Evolutionary conservation across 2,888 invertebrate species (phyloP), one percentile per base, ranked within the genome.

Genomic region (Seira ritae): DNA sequence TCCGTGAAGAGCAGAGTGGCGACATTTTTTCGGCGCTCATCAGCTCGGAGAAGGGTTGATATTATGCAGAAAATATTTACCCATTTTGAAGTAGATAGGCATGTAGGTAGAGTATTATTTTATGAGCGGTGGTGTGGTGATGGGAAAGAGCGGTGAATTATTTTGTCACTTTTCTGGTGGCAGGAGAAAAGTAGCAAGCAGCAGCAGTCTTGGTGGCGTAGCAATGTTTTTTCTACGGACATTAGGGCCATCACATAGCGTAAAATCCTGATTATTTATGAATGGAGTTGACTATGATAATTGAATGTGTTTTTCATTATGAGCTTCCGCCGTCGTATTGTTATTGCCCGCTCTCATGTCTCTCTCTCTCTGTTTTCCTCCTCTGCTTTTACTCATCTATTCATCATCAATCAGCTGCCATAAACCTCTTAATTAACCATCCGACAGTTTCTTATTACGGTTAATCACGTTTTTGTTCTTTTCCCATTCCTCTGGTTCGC

Each of bases 361-460:
- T 68, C 62, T 37, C 12, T 31, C 3, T 8, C 3, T 31, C 8
- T 31, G 31, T 31, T 8, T 31, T 31, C n/a, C n/a, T 55, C 12
- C 55, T 55, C 55, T 55, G 55, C 55, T 55, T 55, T 31, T 73
- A 72, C 77, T 78, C 82, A 82, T 82, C 82, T 82, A 82, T 82
- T 82, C 82, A 82, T 82, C 82, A 82, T 82, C 82, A 82, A 82
- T 82, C 82, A 82, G 82, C 82, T 82, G 82, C 82, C 82, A 82
- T 82, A 82, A 82, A 82, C 82, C 82, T 82, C 82, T 82, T 82
- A 82, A 82, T 82, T 82, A 82, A 82, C 82, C 82, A 82, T 77
- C 82, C 82, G 82, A 82, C 82, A 82, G 82, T 82, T 82, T 82
- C 77, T 82, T 82, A 82, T 82, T 82, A 82, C 82, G 77, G 82